Conservation (phyloP, 2,797 vertebrate genomes). For the Natrix natrix region DNA sequence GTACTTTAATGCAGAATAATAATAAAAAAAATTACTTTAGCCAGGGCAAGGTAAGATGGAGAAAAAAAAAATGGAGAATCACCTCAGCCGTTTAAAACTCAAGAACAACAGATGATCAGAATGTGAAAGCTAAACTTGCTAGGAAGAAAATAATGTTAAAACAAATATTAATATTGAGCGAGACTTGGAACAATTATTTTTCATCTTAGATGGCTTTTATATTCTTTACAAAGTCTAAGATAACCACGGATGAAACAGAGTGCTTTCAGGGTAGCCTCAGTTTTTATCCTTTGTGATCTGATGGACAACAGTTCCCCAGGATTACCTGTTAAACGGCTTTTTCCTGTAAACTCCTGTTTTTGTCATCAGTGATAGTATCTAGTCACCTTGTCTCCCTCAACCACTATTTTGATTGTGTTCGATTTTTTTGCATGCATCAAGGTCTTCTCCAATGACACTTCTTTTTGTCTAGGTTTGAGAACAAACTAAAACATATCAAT, state of each 20-base stretch:
- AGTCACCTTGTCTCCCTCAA: neutral
- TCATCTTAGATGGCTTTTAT: neutral
- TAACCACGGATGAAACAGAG: neutral
- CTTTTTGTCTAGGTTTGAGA: neutral
- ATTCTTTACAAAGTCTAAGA: neutral
- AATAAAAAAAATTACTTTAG: neutral
- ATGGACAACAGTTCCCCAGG: neutral
- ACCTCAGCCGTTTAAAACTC: neutral
- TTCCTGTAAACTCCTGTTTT: neutral
- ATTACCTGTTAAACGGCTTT: neutral
- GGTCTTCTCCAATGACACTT: neutral
- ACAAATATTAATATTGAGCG: neutral
- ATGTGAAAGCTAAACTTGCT: neutral
- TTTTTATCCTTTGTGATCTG: neutral
- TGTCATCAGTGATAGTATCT: neutral
- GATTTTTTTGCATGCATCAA: neutral
- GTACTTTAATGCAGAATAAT: neutral
- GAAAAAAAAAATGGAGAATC: neutral
- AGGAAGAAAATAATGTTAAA: neutral
- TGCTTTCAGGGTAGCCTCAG: neutral
- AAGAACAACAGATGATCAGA: neutral
- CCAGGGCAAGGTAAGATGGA: neutral
- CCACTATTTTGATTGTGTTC: neutral
- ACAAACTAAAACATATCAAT: neutral
- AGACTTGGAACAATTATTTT: neutral